Evolutionary conservation across 2,113 vertebrate genomes (phyloP), one percentile per base, ranked within the genome.

Genomic region (Heterocephalus glaber): DNA sequence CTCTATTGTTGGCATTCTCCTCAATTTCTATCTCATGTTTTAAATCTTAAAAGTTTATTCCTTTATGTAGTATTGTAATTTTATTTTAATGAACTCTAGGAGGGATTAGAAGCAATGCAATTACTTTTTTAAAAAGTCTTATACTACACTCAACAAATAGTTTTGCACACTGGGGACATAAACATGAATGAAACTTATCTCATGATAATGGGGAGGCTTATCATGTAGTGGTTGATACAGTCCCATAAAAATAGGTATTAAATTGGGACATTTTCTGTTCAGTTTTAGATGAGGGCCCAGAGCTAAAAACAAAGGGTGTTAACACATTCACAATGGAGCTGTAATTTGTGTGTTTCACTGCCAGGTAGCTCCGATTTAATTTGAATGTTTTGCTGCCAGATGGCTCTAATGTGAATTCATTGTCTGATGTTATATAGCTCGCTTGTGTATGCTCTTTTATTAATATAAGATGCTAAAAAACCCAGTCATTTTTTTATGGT

Each of bases 11-110:
- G 72, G 35, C 66, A 54, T 56, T 85, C 19, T 61, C 16, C 17
- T 94, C 68, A 85, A 24, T 20, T 96, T 87, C 47, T 14, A 74
- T 38, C 76, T 94, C 28, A 70, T 84, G 92, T 58, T 95, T 79
- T 95, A 83, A 2, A 2, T 89, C 61, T 89, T 96, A 83, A n/a
- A 92, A n/a, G 11, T 86, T 96, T 94, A 87, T 89, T 90, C 10
- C 24, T 58, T 94, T 89, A 60, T 65, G 12, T 85, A 4, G 26
- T 61, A 12, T 11, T 90, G 1, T 88, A 82, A n/a, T 89, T 95
- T 91, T 83, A 86, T 89, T 95, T 93, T 86, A 90, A 68, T 90
- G 80, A 35, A 63, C 52, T 81, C 47, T 52, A 90, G 70, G 68
- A 91, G 26, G 49, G 60, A 88, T 65, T 92, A 24, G 58, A 35